Base-by-base conservation (phyloP, 2,113 vertebrate genomes). In the Corythaixoides concolor region DNA sequence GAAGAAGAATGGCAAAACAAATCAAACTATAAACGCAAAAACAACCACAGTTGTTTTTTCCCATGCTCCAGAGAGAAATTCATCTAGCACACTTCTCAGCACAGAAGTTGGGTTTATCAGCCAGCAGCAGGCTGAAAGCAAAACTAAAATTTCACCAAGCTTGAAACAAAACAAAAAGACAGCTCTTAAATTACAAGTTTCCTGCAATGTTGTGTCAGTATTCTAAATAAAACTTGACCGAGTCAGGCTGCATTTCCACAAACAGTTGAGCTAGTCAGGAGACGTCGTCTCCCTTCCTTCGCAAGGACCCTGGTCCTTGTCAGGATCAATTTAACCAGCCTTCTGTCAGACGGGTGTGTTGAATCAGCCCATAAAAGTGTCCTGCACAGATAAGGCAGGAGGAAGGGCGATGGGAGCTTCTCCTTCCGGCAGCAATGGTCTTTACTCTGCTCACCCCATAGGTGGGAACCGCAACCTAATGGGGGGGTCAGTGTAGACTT, bases 1-100 rank as follows among this genome's bases (percentile, higher is more conserved):
- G 47, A 79, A 91, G 35, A 89, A 87, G 28, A 90, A 94, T 2
- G 23, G 37, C 81, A 88, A 83, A 88, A 50, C 39, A 88, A 66
- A 70, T 37, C 62, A 64, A 95, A 73, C 12, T 23, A 26, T 27
- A 80, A 94, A 55, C 2, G 12, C 37, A 83, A 79, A 83, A 74
- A 1, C 33, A 66, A 41, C 43, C 49, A 72, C 68, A 30, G 32
- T 5, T 88, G 91, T n/a, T 83, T 88, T 73, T 85, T 76, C 47
- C 62, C 63, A 53, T 9, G 11, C 33, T 88, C 55, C 60, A 77
- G 43, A 58, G 6, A 77, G 30, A 69, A 89, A 70, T 70, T 76
- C 2, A 86, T 52, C 55, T 67, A 86, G 75, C 23, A 5, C 22
- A n/a, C 39, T 80, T 70, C 88, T 84, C 59, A 59, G 88, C 45